Base-by-base conservation (phyloP, 2,797 vertebrate species). In the Hipposideros larvatus region DNA sequence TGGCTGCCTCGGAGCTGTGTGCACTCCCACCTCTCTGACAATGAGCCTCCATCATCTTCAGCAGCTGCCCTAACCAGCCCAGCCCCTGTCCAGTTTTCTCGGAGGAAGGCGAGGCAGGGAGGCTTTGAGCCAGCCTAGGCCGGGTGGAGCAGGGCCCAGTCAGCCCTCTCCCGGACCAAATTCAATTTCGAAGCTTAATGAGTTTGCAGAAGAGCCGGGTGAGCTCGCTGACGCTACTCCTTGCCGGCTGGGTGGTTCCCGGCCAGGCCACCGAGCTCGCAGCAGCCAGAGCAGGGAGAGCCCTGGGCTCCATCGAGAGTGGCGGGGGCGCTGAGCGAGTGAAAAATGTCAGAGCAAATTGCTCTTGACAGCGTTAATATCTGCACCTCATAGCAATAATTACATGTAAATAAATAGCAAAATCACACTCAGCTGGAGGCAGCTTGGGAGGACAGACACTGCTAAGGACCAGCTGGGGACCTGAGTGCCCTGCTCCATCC, bases 321-420 rank as follows among this genome's bases (percentile, higher is more conserved):
- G 99, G 99, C 98, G 98, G 99, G 99, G 99, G 97, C 97, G 98
- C 98, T 97, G 98, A 99, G 99, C 99, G 98, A 98, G 99, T 99
- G 99, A 99, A 99, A 99, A 99, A 99, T 99, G 99, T 99, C 99
- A 99, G 99, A 99, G 99, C 99, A 99, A 99, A 99, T 99, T 99
- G 99, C 99, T 99, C 99, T 99, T 99, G 99, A 99, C 99, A 99
- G 99, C 99, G 99, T 99, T 99, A 99, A 99, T 99, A 99, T 99
- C 99, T 98, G 99, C 99, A 99, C 99, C 99, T 99, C 99, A 99
- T 99, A 99, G 99, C 99, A 99, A 99, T 99, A 99, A 99, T 99
- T 99, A 99, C 99, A 99, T 99, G 99, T 99, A 99, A 99, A 99
- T 99, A 99, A 99, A 99, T 99, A 99, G 99, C 99, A 99, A 99